Evolutionary conservation across 2,797 vertebrate species (phyloP), one percentile per base, ranked within the genome.

Genomic region (Allobates femoralis): DNA sequence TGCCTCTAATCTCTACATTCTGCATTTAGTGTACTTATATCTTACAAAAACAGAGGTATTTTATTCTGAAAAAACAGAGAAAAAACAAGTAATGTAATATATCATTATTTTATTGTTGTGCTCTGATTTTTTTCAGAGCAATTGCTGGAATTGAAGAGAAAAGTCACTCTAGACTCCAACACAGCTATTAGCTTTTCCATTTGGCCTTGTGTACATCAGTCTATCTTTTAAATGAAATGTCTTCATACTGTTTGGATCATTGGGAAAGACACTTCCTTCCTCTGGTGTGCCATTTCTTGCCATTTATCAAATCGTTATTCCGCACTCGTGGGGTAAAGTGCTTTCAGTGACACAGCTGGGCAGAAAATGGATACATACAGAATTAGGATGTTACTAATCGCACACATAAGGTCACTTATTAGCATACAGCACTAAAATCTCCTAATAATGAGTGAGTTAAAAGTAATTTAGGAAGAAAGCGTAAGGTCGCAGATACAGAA

Each of bases 231-330:
- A 81, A 81, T 69, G 11, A 81, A 81, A 69, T 69, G 62, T 41
- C 64, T 46, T 55, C 60, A 53, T 50, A 81, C 34, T 66, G 60
- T 34, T 66, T 46, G 79, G 79, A 37, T 66, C 79, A 50, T 28
- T 81, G 46, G 34, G 23, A 74, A 26, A 37, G 28, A 55, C 18
- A 10, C 51, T 74, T 55, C 53, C 67, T 71, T 83, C 23, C 81
- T 71, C 51, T 46, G 15, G 51, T 46, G 32, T 81, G 79, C 32
- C 66, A 69, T 71, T 71, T 83, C 66, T 83, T 34, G 50, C 66
- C 58, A 73, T 60, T 74, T 83, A 74, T 83, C 50, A 83, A 69
- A 82, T 69, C 80, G n/a, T 83, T 83, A 83, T 83, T 34, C 32
- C 58, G 30, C 51, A 83, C 67, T 34, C 21, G 51, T 73, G 55